phyloP scores from a whole-genome alignment of 2,888 invertebrate species.

The Leptopilina myrica region DNA sequence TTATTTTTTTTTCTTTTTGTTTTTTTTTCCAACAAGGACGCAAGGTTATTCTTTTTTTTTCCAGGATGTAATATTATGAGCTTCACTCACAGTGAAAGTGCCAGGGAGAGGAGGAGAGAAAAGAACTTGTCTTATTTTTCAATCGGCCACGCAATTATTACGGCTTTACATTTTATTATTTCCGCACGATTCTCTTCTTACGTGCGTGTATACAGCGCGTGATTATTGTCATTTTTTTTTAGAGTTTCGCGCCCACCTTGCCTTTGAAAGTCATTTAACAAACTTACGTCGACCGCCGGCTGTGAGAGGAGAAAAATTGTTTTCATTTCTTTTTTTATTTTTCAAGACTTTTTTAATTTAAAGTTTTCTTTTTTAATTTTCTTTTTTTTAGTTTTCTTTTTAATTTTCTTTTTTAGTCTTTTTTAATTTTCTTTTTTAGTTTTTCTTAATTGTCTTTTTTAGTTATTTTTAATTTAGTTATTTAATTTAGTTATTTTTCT shows the following conservation, averaged over 20 bases:
- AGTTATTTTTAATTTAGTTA: no score
- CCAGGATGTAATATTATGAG: constrained; percentile 29
- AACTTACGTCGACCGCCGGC: neutral
- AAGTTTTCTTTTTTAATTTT: no score
- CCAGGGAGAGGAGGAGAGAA: neutral
- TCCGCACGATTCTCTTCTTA: constrained; percentile 21
- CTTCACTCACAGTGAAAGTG: constrained; percentile 16
- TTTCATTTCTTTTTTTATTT: neutral
- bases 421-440: no score
- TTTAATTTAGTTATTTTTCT: no score
- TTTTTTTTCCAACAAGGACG: neutral
- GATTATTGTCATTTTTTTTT: constrained; percentile 18
- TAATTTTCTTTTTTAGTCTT: no score
- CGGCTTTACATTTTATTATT: constrained; percentile 32
- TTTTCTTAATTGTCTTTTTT: no score
- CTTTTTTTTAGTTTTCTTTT: no score
- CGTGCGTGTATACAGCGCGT: neutral
- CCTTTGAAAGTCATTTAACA: neutral
- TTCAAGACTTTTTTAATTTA: no score
- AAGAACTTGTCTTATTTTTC: neutral
- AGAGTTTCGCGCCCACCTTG: constrained; percentile 29
- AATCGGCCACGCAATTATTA: constrained; percentile 35
- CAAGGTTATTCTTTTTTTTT: constrained; percentile 5
- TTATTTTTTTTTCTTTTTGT: constrained; percentile 8
- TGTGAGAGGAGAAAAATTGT: neutral